Percentiles rank a stretch among this genome's conserved stretches.
Conservation (phyloP, 2,113 vertebrate species). For the Bubo blakistoni region DNA sequence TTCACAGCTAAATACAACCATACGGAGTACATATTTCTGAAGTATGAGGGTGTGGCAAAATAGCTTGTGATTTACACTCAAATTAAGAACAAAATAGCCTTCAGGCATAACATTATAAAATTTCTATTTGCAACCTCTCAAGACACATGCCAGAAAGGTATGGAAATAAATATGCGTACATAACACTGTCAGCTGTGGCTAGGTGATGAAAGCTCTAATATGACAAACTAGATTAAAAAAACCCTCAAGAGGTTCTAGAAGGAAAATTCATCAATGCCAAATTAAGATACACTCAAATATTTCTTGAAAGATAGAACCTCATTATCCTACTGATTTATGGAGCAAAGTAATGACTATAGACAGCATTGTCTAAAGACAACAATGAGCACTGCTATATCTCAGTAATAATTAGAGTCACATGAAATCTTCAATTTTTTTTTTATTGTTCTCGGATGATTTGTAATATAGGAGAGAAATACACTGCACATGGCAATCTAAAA, state of each 20-base stretch:
- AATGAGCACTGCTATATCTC: constrained; percentile 7
- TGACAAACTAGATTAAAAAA: constrained; percentile 19
- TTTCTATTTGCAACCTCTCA: neutral
- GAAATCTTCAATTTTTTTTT: neutral
- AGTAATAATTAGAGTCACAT: constrained; percentile 49
- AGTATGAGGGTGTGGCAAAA: neutral
- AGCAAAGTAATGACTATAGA: constrained; percentile 39
- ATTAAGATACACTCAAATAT: constrained; percentile 29
- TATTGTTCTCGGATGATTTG: neutral
- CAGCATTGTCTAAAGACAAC: constrained; percentile 49
- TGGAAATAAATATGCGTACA: neutral
- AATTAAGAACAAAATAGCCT: neutral
- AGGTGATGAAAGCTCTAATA: constrained; percentile 30
- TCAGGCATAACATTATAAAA: neutral
- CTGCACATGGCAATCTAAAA: neutral
- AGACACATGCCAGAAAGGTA: neutral
- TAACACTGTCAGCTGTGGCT: neutral
- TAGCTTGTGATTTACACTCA: neutral
- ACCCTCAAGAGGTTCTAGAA: neutral
- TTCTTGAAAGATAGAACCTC: constrained; percentile 30
- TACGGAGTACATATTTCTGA: neutral
- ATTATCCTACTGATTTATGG: constrained; percentile 42
- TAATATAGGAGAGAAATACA: neutral
- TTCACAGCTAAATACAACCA: neutral
- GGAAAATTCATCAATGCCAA: constrained; percentile 31